A percentile compares a stretch with the other conserved stretches of the same genome.
These are phyloP conservation scores for Tetramorium alpestre DNA, from an alignment of 1,140 invertebrate species.

Conservation along the genomic window DNA sequence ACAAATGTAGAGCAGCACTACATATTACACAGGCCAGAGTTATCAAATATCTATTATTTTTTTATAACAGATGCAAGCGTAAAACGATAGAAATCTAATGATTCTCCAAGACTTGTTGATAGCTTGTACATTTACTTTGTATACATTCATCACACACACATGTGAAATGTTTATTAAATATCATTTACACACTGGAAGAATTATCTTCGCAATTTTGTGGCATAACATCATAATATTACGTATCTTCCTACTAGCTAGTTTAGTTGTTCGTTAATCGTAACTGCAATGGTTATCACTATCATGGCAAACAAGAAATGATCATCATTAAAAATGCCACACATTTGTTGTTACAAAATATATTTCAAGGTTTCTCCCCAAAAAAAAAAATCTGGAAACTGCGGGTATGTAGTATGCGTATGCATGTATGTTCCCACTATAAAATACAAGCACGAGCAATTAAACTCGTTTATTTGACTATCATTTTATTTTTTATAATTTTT, in stretches of 20 bases:
- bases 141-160: slow-evolving; percentile 49
- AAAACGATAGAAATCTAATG: slow-evolving; percentile 5
- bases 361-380: not conserved
- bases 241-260: slow-evolving; percentile 16
- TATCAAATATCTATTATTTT: slow-evolving; percentile 26
- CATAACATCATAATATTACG: slow-evolving; percentile 30
- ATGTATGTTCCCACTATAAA: slow-evolving; percentile 6
- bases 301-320: slow-evolving; percentile 34
- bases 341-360: slow-evolving; percentile 7
- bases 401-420: not conserved
- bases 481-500: slow-evolving; percentile 33
- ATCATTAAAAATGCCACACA: slow-evolving; percentile 7
- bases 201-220: slow-evolving; percentile 39
- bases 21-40: slow-evolving; percentile 43
- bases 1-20: slow-evolving; percentile 24
- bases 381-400: not conserved
- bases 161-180: slow-evolving; percentile 47
- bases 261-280: not conserved
- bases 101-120: slow-evolving; percentile 5
- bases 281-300: slow-evolving; percentile 16
- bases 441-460: slow-evolving; percentile 45
- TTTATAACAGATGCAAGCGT: slow-evolving; percentile 22
- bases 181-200: slow-evolving; percentile 44
- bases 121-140: slow-evolving; percentile 48
- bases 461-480: slow-evolving; percentile 13